A percentile compares a stretch with the other conserved stretches of the same genome.
These are phyloP conservation scores for Rhagoletis zephyria DNA, from an alignment of 1,140 invertebrate genomes.

Conservation along the genomic window DNA sequence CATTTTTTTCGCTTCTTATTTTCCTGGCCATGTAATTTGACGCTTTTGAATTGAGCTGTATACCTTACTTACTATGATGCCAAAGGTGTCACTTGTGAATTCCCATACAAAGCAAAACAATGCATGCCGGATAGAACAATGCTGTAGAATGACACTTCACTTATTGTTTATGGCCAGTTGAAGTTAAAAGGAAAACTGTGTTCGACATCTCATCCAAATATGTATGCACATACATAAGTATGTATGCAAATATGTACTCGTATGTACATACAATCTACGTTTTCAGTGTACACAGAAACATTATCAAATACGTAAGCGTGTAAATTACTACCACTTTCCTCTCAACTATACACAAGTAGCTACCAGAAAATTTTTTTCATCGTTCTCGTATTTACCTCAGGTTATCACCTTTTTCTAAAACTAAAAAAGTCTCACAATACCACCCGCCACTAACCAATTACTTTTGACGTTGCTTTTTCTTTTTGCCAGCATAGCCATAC, in stretches of 20 bases:
- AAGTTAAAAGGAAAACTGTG: constrained; percentile 1
- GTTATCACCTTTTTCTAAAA: not conserved
- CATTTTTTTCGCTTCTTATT: too few species aligned
- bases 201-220: not conserved
- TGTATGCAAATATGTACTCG: not conserved
- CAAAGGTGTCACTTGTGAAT: not conserved
- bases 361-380: too few species aligned
- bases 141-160: not conserved
- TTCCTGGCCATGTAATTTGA: too few species aligned
- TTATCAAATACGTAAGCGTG: too few species aligned
- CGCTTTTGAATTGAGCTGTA: too few species aligned
- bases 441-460: too few species aligned
- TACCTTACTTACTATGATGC: not conserved
- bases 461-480: too few species aligned
- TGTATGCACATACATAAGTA: not conserved
- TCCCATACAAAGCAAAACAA: not conserved
- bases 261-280: too few species aligned
- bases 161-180: not conserved
- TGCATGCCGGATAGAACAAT: not conserved
- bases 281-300: too few species aligned
- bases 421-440: not conserved
- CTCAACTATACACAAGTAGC: not conserved
- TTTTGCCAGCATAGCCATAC: not conserved
- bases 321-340: not conserved
- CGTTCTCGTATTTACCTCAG: not conserved